Conservation (phyloP, 2,888 invertebrate species). For the Leucophora obtusa region DNA sequence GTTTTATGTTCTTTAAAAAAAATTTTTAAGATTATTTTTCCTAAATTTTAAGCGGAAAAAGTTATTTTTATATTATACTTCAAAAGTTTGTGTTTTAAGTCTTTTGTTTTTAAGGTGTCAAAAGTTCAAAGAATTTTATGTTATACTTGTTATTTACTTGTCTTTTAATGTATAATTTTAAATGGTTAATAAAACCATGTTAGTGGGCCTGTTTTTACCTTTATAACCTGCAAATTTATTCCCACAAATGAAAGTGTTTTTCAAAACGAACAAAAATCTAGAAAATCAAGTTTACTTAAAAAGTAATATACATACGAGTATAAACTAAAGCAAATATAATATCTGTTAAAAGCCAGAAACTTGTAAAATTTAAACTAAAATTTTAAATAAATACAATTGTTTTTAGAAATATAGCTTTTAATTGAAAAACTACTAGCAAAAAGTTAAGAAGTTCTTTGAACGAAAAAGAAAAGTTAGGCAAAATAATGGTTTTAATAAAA, state of each 20-base stretch:
- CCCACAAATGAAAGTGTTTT: constrained; percentile 58
- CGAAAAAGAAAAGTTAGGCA: neutral
- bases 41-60: too few relatives aligned
- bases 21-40: too few relatives aligned
- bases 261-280: neutral
- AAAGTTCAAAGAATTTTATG: neutral
- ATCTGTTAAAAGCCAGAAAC: neutral
- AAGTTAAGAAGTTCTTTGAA: constrained; percentile 18
- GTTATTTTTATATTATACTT: neutral
- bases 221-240: constrained; percentile 17
- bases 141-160: neutral
- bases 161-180: constrained; percentile 11
- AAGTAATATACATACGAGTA: constrained; percentile 10
- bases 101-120: constrained; percentile 41
- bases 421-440: constrained; percentile 27
- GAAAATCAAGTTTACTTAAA: neutral
- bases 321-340: neutral
- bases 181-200: constrained; percentile 45
- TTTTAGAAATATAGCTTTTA: constrained; percentile 37
- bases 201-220: constrained; percentile 26
- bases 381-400: constrained; percentile 1
- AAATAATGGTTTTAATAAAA: constrained; percentile 23
- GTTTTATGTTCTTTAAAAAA: too few relatives aligned
- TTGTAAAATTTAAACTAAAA: neutral
- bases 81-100: constrained; percentile 32